phyloP scores from a whole-genome alignment of 2,113 vertebrate species.

The Alces alces region DNA sequence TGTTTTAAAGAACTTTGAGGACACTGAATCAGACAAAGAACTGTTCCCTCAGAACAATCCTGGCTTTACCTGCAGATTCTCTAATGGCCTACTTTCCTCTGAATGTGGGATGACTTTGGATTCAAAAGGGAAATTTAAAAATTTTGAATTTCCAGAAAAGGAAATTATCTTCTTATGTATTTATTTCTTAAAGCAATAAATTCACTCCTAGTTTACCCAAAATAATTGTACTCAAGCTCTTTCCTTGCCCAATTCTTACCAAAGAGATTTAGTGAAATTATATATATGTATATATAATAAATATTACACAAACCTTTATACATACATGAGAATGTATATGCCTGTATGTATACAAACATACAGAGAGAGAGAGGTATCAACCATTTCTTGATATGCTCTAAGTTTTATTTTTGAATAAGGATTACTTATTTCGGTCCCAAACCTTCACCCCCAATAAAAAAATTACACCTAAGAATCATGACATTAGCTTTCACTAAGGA shows the following conservation, averaged over 20 bases:
- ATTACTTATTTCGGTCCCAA: background rate
- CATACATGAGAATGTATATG: background rate
- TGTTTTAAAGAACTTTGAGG: background rate
- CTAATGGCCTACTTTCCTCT: background rate
- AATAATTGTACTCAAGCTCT: background rate
- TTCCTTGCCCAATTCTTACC: background rate
- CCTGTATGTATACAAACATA: background rate
- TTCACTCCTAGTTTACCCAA: background rate
- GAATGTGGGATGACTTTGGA: background rate
- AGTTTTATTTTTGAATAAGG: background rate
- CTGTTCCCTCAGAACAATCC: slow-evolving; percentile 8
- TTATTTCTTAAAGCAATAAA: slow-evolving; percentile 19
- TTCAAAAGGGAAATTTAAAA: background rate
- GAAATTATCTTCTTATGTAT: background rate
- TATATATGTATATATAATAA: background rate
- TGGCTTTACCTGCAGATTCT: slow-evolving; percentile 1
- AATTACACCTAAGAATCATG: background rate
- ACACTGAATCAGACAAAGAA: background rate
- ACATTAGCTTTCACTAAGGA: background rate
- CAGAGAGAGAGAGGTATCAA: background rate
- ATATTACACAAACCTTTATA: background rate
- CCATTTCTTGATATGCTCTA: background rate
- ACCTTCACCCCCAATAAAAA: background rate
- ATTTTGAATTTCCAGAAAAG: background rate
- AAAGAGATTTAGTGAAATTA: background rate